Conservation (phyloP, 1,140 invertebrate genomes). For the Drosophila nigromelanica region DNA sequence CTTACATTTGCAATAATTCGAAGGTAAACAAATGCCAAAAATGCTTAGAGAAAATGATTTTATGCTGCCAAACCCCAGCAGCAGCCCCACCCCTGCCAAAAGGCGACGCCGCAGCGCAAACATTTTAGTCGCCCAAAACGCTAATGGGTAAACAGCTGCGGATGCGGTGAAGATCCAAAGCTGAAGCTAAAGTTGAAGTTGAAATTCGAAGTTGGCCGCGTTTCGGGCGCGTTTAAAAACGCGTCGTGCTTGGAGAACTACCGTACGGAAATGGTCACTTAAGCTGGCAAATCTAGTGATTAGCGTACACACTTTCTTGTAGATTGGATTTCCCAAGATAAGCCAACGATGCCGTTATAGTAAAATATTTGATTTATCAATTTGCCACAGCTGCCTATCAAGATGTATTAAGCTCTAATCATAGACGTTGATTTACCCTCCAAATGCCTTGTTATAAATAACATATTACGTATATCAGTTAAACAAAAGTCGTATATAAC, state of each 20-base stretch:
- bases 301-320: conserved; percentile 35
- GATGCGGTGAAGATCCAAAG: conserved; percentile 60
- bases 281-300: conserved; percentile 55
- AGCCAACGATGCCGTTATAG: conserved; percentile 3
- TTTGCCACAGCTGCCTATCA: conserved; percentile 53
- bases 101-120: conserved; percentile 59
- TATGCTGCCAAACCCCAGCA: conserved; percentile 9
- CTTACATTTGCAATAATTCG: conserved; percentile 57
- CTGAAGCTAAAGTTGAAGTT: conserved; percentile 19
- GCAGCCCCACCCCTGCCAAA: neutral
- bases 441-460: conserved; percentile 61
- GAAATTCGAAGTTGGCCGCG: conserved; percentile 9
- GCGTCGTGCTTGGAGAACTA: conserved; percentile 3
- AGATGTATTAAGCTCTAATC: conserved; percentile 79
- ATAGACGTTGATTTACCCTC: conserved; percentile 75
- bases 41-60: conserved; percentile 55
- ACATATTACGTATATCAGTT: conserved; percentile 42
- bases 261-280: conserved; percentile 62
- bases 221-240: conserved; percentile 33
- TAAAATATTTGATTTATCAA: conserved; percentile 73
- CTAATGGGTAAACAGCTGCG: conserved; percentile 74
- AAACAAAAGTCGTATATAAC: conserved; percentile 37
- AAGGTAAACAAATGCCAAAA: conserved; percentile 57
- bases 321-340: conserved; percentile 49
- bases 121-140: conserved; percentile 77